Evolutionary conservation across 2,888 invertebrate species (phyloP), one percentile per base, ranked within the genome.

Genomic region (Pandemis cinnamomeana): DNA sequence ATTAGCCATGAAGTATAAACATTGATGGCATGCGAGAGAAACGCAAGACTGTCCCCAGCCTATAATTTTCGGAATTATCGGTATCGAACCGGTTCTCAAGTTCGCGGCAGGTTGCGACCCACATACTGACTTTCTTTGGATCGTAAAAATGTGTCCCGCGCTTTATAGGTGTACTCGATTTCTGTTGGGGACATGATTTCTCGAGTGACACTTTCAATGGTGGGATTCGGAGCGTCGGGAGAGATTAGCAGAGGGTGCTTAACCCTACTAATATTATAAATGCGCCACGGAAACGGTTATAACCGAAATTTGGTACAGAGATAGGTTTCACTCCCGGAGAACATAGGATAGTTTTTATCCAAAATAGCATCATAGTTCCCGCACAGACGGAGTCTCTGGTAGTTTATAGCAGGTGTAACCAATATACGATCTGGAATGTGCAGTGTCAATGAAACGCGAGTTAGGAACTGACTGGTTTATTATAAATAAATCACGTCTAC

Each of bases 41-140:
- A 73, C 68, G 63, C 63, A 62, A 51, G 27, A 48, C 7, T 62
- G 63, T 64, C 58, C 66, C 27, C 51, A 66, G 81, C 81, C 81
- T 83, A 84, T 84, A 86, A 84, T 86, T 86, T 82, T 86, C 76
- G 82, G 79, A 81, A 79, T 81, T 80, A 86, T 80, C 84, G 77
- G 77, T 77, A 72, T 72, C 67, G 64, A 67, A 87, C 89, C 90
- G 89, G 91, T 90, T 87, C 76, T 84, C 86, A 86, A 87, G 88
- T 88, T 89, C 87, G 87, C 79, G 79, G 81, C 91, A 90, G 92
- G 91, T 92, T 91, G 87, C 83, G 90, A 87, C 92, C 89, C 81
- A 91, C 87, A 84, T 88, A 80, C 71, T 67, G 85, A 89, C 91
- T 91, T 92, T 91, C 91, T 90, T 91, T 80, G 82, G 78, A 81